phyloP scores from a whole-genome alignment of 2,113 vertebrate species.

The Herpailurus yagouaroundi region DNA sequence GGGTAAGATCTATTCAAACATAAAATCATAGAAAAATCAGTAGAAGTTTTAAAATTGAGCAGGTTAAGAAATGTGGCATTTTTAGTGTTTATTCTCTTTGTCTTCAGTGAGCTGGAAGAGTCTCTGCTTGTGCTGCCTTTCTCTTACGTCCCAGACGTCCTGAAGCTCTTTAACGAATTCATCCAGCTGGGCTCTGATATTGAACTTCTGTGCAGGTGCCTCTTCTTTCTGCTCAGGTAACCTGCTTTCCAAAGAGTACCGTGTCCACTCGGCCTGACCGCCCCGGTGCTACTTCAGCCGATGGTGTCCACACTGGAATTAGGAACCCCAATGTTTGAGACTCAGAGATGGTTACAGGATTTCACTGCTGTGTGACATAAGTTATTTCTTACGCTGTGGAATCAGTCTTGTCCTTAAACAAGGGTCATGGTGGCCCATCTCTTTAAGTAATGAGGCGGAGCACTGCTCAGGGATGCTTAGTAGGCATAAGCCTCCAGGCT shows the following conservation, averaged over 20 bases:
- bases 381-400: background rate
- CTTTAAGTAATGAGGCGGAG: background rate
- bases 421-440: background rate
- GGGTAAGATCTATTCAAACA: background rate
- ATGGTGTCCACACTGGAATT: background rate
- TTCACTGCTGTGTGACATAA: background rate
- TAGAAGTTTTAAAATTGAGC: background rate
- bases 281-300: background rate
- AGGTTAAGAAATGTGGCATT: background rate
- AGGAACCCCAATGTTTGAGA: background rate
- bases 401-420: background rate
- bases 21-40: background rate
- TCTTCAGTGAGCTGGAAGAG: constrained; percentile 94
- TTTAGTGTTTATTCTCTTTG: background rate
- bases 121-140: constrained; percentile 97
- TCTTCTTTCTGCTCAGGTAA: constrained; percentile 97
- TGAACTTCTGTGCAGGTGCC: constrained; percentile 95
- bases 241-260: background rate
- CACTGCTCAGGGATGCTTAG: background rate
- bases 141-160: constrained; percentile 93
- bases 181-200: constrained; percentile 90
- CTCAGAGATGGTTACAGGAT: background rate
- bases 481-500: background rate
- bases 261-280: accelerated
- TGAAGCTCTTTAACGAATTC: constrained; percentile 91